These are phyloP conservation scores for Ceratosolen solmsi DNA, from an alignment of 1,140 invertebrate genomes.

Conservation along the genomic window DNA sequence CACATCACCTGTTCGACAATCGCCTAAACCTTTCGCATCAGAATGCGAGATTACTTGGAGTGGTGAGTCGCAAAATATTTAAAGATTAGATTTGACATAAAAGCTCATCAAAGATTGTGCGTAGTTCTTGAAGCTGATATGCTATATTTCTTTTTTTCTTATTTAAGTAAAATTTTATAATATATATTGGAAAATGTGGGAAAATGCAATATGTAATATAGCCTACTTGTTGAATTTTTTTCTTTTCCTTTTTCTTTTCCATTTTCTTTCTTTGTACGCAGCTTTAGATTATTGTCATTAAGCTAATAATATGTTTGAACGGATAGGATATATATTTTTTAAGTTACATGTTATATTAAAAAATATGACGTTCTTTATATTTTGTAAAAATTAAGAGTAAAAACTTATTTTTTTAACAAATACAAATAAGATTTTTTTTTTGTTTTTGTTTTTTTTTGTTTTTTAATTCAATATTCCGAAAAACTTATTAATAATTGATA, in stretches of 20 bases:
- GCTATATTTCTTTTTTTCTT: neutral
- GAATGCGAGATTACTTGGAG: conserved; percentile 37
- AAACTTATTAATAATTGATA: too few species aligned
- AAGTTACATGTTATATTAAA: too few species aligned
- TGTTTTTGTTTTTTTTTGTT: too few species aligned
- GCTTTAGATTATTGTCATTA: neutral
- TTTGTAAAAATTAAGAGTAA: too few species aligned
- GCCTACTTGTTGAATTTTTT: neutral
- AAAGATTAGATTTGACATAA: conserved; percentile 23
- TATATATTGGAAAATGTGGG: neutral
- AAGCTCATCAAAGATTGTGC: neutral
- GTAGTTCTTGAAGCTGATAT: neutral
- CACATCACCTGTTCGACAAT: conserved; percentile 1
- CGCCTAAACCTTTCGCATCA: conserved; percentile 14
- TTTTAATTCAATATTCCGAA: too few species aligned
- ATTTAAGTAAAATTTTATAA: neutral
- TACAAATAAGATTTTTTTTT: too few species aligned
- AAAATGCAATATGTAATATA: neutral
- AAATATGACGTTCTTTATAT: too few species aligned
- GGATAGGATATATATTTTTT: too few species aligned
- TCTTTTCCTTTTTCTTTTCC: conserved; percentile 1
- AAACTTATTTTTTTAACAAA: too few species aligned
- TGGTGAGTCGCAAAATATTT: conserved; percentile 43
- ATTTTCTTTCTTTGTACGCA: too few species aligned
- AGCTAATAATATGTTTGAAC: too few species aligned